Base-by-base conservation (phyloP, 2,888 invertebrate genomes). In the Polyommatus iphigenia region DNA sequence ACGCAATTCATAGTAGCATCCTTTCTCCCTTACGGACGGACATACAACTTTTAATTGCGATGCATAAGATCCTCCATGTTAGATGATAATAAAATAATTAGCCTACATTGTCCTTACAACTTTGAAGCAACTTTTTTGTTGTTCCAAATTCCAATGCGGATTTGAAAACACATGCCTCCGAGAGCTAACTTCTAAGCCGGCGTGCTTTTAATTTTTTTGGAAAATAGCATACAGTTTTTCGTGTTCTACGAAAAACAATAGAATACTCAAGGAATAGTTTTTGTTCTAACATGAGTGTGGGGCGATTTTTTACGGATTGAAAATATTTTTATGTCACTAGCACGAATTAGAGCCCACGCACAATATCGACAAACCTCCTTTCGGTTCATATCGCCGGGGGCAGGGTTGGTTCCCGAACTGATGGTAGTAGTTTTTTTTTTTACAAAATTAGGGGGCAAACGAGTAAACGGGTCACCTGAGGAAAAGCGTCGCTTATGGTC, bases 301-400 rank as follows among this genome's bases (percentile, higher is more conserved):
- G 82, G 85, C 84, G 86, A 89, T 92, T 93, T 93, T 92, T 91
- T 89, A 88, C 82, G 81, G 84, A 86, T 91, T 91, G 91, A 91
- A 89, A 83, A 87, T 85, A 88, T 89, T 90, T 89, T 90, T 89
- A 89, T 90, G 92, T 90, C 90, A 89, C 90, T 88, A 90, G 89
- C 90, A 89, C 90, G 88, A 85, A 83, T 91, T 0, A 50, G 54
- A 0, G 54, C 54, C 24, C 15, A 24, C 75, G n/a, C 15, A 75
- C 50, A 75, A 50, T 75, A 24, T 18, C 20, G 6, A 20, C 59
- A 36, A 92, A 91, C 89, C 86, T 20, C 76, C 50, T 81, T 46
- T 46, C 41, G 6, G 41, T 7, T 46, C 41, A 8, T 46, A 46
- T 46, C 32, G 32, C 32, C 32, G 32, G 32, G 24, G 24, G 24